A percentile compares a stretch with the other conserved stretches of the same genome.
These are phyloP conservation scores for Buphagus erythrorhynchus DNA, from an alignment of 2,797 vertebrate species.

Conservation along the genomic window DNA sequence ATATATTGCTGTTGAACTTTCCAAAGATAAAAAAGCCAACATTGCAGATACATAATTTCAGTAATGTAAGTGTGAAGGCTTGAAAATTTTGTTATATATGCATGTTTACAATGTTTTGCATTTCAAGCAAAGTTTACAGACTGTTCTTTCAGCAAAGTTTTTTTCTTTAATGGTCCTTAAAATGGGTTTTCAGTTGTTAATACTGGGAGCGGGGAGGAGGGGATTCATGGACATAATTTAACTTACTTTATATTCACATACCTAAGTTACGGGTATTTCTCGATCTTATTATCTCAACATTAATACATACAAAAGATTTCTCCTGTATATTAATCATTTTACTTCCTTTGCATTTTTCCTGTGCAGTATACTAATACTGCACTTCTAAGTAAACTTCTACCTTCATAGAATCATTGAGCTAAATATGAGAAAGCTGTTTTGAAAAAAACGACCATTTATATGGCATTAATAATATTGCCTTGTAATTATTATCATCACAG, in stretches of 20 bases:
- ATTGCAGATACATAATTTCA: neutral
- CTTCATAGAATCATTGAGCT: neutral
- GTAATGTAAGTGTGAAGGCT: neutral
- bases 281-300: neutral
- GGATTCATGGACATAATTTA: fast-evolving
- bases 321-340: neutral
- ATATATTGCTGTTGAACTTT: neutral
- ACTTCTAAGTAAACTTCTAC: neutral
- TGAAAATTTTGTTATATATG: neutral
- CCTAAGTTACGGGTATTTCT: neutral
- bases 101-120: neutral
- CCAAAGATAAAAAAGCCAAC: neutral
- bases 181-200: neutral
- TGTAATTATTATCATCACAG: neutral
- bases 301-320: neutral
- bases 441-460: neutral
- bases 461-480: neutral
- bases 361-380: neutral
- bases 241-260: neutral
- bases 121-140: neutral
- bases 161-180: neutral
- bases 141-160: neutral
- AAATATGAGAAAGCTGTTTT: neutral
- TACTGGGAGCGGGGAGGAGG: fast-evolving
- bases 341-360: neutral